These are phyloP conservation scores for Diadema setosum DNA, from an alignment of 35 echinoderm and acorn worm species.

Conservation along the genomic window DNA sequence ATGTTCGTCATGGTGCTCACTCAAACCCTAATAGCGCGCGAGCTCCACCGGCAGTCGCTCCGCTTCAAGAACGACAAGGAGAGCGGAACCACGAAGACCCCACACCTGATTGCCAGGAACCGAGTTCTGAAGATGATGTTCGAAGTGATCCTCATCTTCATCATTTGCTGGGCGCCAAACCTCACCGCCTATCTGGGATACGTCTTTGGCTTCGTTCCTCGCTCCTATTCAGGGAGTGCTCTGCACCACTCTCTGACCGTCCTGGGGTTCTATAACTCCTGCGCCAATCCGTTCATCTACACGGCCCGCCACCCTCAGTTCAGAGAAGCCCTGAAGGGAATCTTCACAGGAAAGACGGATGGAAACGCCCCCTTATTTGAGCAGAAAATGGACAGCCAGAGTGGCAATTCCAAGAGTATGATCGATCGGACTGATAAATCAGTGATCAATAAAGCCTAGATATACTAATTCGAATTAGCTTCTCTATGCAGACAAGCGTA, in stretches of 20 bases:
- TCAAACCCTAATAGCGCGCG: not conserved
- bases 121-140: slow-evolving; percentile 32
- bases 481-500: too few species aligned
- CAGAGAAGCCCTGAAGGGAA: slow-evolving; percentile 13
- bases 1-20: not conserved
- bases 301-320: slow-evolving; percentile 25
- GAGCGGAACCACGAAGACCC: not conserved
- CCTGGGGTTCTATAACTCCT: slow-evolving; percentile 26
- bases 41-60: not conserved
- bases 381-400: not conserved
- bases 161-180: slow-evolving; percentile 19
- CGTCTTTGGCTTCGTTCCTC: not conserved
- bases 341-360: not conserved
- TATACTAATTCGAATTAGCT: too few species aligned
- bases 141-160: slow-evolving; percentile 23
- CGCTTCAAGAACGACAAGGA: not conserved
- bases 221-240: not conserved
- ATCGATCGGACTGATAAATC: too few species aligned
- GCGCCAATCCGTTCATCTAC: slow-evolving; percentile 51
- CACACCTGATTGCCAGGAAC: not conserved
- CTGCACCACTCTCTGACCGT: slow-evolving; percentile 15
- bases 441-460: too few species aligned
- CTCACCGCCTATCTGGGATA: slow-evolving; percentile 5
- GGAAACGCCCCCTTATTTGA: not conserved
- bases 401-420: too few species aligned